Percentiles rank a stretch among this genome's conserved stretches.
Evolutionary conservation across 1,140 invertebrate genomes (phyloP).

Genomic region (Harpegnathos saltator): DNA sequence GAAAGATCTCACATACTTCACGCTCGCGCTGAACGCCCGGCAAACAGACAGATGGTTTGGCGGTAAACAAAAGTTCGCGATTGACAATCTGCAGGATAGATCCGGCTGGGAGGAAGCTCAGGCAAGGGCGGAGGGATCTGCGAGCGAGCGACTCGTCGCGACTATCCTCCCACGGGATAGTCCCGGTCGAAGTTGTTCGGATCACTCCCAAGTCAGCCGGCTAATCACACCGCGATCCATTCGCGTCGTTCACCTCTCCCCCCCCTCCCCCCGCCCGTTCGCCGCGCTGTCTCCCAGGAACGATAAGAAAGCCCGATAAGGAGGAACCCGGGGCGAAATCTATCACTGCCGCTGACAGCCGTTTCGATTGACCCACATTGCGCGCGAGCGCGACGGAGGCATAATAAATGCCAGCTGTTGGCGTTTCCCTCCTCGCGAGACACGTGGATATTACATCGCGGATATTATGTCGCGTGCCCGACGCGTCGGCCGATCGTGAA

Average conservation of each 20-base stretch:
- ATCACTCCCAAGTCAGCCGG: conserved; percentile 52
- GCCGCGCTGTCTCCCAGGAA: conserved; percentile 42
- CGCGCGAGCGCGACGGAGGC: conserved; percentile 20
- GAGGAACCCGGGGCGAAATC: conserved; percentile 63
- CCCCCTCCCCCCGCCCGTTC: too few species aligned
- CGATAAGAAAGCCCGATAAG: conserved; percentile 68
- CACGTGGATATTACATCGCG: too few species aligned
- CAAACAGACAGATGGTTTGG: conserved; percentile 38
- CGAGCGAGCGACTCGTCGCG: not conserved
- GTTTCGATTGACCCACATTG: conserved; percentile 75
- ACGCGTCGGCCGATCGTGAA: too few species aligned
- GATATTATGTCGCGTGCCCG: conserved; percentile 15
- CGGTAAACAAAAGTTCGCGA: conserved; percentile 18
- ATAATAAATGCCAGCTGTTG: conserved; percentile 57
- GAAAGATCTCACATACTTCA: conserved; percentile 25
- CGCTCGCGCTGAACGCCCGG: not conserved
- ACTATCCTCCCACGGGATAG: conserved; percentile 2
- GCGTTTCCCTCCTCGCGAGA: conserved; percentile 9
- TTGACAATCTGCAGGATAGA: conserved; percentile 28
- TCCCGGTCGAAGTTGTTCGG: conserved; percentile 33
- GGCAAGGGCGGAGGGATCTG: too few species aligned
- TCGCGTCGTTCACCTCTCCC: too few species aligned
- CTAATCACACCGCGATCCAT: conserved; percentile 74
- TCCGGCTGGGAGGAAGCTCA: not conserved
- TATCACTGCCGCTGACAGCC: conserved; percentile 73